Evolutionary conservation across 1,140 invertebrate species (phyloP).

Genomic region (Drosophila takahashii): DNA sequence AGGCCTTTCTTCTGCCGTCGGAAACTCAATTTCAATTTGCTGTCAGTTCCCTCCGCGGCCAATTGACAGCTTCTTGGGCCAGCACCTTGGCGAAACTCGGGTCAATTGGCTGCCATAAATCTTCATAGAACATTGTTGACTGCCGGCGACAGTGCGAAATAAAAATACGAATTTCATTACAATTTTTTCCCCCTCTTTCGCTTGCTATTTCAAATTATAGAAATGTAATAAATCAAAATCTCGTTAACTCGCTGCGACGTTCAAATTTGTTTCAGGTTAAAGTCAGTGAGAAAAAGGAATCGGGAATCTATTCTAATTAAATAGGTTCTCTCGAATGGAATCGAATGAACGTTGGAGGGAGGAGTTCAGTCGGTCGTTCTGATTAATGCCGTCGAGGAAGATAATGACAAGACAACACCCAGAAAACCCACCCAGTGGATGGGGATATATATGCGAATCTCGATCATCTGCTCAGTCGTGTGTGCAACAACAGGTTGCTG

Average conservation of each 20-base stretch:
- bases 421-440: constrained; percentile 54
- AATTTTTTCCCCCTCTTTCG: constrained; percentile 24
- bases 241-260: constrained; percentile 68
- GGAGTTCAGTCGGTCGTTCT: constrained; percentile 8
- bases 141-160: constrained; percentile 70
- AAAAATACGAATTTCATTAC: constrained; percentile 68
- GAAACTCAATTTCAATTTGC: constrained; percentile 69
- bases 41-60: constrained; percentile 17
- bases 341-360: too few relatives aligned
- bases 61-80: constrained; percentile 43
- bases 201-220: constrained; percentile 61
- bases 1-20: constrained; percentile 24
- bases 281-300: constrained; percentile 16
- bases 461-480: constrained; percentile 50
- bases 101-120: constrained; percentile 76
- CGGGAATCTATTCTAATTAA: constrained; percentile 47
- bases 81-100: constrained; percentile 48
- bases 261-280: constrained; percentile 56
- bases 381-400: constrained; percentile 58
- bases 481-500: constrained; percentile 62
- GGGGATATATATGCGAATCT: constrained; percentile 21
- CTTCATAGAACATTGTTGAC: constrained; percentile 74
- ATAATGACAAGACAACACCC: constrained; percentile 68
- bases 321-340: constrained; percentile 4
- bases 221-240: constrained; percentile 76